Evolutionary conservation across 2,888 invertebrate species (phyloP).

Genomic region (Heliconius ethilla): DNA sequence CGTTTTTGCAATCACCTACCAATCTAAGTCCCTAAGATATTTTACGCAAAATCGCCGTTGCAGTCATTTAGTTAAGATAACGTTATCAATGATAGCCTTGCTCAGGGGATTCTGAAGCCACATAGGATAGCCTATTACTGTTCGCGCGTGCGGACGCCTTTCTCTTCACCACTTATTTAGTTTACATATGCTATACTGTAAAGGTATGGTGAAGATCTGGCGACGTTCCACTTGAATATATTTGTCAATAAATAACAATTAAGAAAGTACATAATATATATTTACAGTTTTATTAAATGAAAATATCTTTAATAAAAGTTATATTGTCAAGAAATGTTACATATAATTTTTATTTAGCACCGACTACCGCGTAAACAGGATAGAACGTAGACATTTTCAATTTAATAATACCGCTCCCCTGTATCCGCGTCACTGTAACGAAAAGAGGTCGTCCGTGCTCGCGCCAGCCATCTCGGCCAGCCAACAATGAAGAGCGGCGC

Average conservation of each 20-base stretch:
- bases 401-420: slow-evolving; percentile 45
- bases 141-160: slow-evolving; percentile 43
- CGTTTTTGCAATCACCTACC: not conserved
- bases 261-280: not conserved
- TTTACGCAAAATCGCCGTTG: slow-evolving; percentile 50
- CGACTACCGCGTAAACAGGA: slow-evolving; percentile 18
- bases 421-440: slow-evolving; percentile 69
- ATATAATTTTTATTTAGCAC: not conserved
- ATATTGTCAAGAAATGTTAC: not conserved
- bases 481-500: slow-evolving; percentile 65
- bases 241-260: slow-evolving; percentile 31
- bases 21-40: slow-evolving; percentile 38
- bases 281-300: not conserved
- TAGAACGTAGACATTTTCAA: slow-evolving; percentile 36
- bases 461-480: slow-evolving; percentile 63
- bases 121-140: slow-evolving; percentile 50
- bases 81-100: slow-evolving; percentile 79
- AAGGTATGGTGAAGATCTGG: slow-evolving; percentile 30
- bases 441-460: slow-evolving; percentile 76
- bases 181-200: slow-evolving; percentile 24
- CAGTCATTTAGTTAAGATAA: slow-evolving; percentile 57
- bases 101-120: slow-evolving; percentile 70
- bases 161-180: slow-evolving; percentile 41
- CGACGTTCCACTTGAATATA: slow-evolving; percentile 40
- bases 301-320: not conserved